phyloP scores from a whole-genome alignment of 2,888 invertebrate species.

The Alloplasta piceator region DNA sequence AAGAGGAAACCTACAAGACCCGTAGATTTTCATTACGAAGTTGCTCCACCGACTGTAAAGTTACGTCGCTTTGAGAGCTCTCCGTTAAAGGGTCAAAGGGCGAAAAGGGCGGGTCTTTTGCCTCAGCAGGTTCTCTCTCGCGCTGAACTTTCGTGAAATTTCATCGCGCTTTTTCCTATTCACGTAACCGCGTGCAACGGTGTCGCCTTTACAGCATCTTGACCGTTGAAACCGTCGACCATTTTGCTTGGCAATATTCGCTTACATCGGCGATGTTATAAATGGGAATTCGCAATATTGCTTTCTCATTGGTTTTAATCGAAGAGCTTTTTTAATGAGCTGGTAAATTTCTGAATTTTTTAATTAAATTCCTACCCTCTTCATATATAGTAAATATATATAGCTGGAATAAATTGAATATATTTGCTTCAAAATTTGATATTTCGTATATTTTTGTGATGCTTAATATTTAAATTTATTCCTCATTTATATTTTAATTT shows the following conservation, averaged over 20 bases:
- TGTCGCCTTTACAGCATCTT: conserved; percentile 27
- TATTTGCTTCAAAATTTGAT: too few species aligned
- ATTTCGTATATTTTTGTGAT: too few species aligned
- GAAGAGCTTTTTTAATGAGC: too few species aligned
- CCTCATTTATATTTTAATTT: too few species aligned
- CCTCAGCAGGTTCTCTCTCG: conserved; percentile 11
- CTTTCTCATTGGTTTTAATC: too few species aligned
- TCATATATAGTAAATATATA: too few species aligned
- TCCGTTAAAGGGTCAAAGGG: conserved; percentile 48
- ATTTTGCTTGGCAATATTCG: background rate
- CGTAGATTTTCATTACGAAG: conserved; percentile 66
- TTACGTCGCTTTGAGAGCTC: conserved; percentile 52
- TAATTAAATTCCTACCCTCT: too few species aligned
- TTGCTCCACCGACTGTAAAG: conserved; percentile 61
- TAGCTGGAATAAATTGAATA: too few species aligned
- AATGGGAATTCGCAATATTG: too few species aligned
- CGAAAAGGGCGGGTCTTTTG: conserved; percentile 12
- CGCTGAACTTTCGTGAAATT: conserved; percentile 43
- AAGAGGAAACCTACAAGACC: conserved; percentile 34
- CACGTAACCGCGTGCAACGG: conserved; percentile 4
- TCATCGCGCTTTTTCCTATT: conserved; percentile 8
- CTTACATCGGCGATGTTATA: too few species aligned
- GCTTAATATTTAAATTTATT: too few species aligned
- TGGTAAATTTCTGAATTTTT: too few species aligned
- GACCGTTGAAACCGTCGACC: conserved; percentile 34